phyloP scores from a whole-genome alignment of 2,113 vertebrate genomes.

The Callithrix jacchus region DNA sequence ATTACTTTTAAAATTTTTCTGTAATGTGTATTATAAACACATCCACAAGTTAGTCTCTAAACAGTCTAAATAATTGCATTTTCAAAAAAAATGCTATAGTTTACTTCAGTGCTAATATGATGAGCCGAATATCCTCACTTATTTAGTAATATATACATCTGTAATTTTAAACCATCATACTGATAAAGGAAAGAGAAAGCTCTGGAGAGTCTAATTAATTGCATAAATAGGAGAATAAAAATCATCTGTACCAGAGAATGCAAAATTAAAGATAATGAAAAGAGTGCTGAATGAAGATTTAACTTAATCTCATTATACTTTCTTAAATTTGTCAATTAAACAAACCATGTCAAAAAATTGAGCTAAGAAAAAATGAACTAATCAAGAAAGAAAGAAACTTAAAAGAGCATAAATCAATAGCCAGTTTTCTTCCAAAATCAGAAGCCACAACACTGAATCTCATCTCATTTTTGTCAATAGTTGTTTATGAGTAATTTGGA shows the following conservation, averaged over 20 bases:
- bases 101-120: not conserved
- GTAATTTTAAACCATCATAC: not conserved
- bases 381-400: slow-evolving; percentile 56
- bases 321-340: slow-evolving; percentile 43
- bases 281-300: slow-evolving; percentile 1
- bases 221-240: not conserved
- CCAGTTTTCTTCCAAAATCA: slow-evolving; percentile 45
- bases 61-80: not conserved
- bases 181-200: not conserved
- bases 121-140: not conserved
- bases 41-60: not conserved
- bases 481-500: slow-evolving; percentile 46
- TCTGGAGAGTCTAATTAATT: not conserved
- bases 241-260: not conserved
- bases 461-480: slow-evolving; percentile 56
- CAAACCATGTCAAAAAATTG: slow-evolving; percentile 12
- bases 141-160: not conserved
- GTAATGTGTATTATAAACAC: not conserved
- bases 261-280: slow-evolving; percentile 45
- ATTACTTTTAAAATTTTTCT: not conserved
- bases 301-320: slow-evolving; percentile 8
- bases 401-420: slow-evolving; percentile 54
- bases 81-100: slow-evolving; percentile 41
- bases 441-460: slow-evolving; percentile 44
- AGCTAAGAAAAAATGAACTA: slow-evolving; percentile 12